Evolutionary conservation across 2,113 vertebrate genomes (phyloP).

Genomic region (Pterophyllum scalare): DNA sequence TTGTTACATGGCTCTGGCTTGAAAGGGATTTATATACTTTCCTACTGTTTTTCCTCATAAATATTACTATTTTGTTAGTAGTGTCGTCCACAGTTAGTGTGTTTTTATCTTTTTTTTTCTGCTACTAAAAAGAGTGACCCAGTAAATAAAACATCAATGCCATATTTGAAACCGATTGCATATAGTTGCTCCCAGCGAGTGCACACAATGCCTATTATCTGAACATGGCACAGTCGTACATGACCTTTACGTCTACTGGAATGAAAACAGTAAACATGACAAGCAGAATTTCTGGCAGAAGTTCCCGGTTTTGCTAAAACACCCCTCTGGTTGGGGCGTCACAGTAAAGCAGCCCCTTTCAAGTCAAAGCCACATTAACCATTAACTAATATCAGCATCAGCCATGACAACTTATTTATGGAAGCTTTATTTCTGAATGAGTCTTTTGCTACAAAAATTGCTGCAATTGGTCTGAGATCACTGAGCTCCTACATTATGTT

Average conservation of each 20-base stretch:
- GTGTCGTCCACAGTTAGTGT: not conserved
- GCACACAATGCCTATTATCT: not conserved
- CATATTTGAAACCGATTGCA: conserved; percentile 20
- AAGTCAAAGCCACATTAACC: conserved; percentile 44
- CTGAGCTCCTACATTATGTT: conserved; percentile 31
- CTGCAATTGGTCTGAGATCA: conserved; percentile 42
- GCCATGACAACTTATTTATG: conserved; percentile 42
- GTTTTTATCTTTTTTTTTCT: not conserved
- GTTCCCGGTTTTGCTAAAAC: conserved; percentile 30
- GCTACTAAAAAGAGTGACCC: not conserved
- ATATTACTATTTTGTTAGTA: not conserved
- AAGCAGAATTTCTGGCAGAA: conserved; percentile 40
- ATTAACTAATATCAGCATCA: conserved; percentile 53
- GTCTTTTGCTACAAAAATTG: conserved; percentile 2
- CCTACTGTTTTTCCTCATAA: not conserved
- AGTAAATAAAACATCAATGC: conserved; percentile 24
- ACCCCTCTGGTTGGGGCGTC: conserved; percentile 28
- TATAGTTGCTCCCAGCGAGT: not conserved
- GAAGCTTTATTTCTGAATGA: conserved; percentile 9
- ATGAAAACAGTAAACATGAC: conserved; percentile 36
- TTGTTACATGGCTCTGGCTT: not conserved
- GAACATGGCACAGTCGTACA: not conserved
- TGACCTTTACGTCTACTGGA: conserved; percentile 31
- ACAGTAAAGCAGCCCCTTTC: conserved; percentile 30
- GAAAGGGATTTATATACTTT: not conserved